Conservation (phyloP, 2,888 invertebrate genomes). For the Horisme vitalbata region DNA sequence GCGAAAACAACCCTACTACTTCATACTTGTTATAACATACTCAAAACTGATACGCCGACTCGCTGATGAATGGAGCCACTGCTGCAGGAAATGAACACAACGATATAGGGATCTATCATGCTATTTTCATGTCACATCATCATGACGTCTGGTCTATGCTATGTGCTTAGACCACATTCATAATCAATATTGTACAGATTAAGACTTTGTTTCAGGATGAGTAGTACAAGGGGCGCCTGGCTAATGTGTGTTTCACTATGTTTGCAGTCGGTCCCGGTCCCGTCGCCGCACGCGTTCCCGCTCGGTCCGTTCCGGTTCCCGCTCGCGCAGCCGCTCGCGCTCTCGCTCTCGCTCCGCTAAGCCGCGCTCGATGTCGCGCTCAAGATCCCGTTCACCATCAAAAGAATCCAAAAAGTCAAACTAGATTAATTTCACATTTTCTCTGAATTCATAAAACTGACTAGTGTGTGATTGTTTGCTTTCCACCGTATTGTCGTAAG, state of each 20-base stretch:
- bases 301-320: conserved; percentile 76
- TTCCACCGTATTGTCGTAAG: conserved; percentile 42
- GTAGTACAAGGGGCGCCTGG: background rate
- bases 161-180: no score
- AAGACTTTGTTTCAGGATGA: conserved; percentile 2
- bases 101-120: no score
- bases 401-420: conserved; percentile 78
- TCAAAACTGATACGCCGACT: no score
- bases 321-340: conserved; percentile 72
- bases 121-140: no score
- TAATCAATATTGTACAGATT: no score
- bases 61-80: no score
- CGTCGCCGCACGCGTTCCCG: conserved; percentile 85
- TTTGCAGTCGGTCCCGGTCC: conserved; percentile 84
- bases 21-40: no score
- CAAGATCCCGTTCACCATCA: conserved; percentile 75
- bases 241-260: conserved; percentile 31
- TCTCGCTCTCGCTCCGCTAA: conserved; percentile 77
- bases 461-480: conserved; percentile 36
- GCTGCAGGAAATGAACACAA: no score
- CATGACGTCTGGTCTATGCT: no score
- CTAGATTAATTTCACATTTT: conserved; percentile 44
- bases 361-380: conserved; percentile 75
- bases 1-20: background rate
- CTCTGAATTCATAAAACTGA: conserved; percentile 20